These are phyloP conservation scores for Aplochiton taeniatus DNA, from an alignment of 2,797 vertebrate species.

Conservation along the genomic window DNA sequence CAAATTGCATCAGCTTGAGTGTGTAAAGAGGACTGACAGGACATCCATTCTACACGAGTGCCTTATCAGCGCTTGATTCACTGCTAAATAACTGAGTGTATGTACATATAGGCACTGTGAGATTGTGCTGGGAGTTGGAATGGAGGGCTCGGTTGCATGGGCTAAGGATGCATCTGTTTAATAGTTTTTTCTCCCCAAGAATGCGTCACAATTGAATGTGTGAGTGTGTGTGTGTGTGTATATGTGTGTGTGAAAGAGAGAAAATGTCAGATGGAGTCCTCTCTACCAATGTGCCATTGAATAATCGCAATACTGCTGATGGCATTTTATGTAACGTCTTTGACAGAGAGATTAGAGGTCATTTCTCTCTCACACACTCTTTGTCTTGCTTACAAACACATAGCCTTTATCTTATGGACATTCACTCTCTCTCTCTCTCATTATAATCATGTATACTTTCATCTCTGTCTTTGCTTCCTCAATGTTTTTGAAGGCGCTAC, in stretches of 20 bases:
- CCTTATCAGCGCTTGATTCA: constrained; percentile 41
- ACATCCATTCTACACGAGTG: constrained; percentile 42
- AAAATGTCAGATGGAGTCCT: constrained; percentile 30
- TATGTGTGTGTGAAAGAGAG: constrained; percentile 8
- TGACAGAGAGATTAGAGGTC: neutral
- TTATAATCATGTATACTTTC: constrained; percentile 19
- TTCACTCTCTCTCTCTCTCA: neutral
- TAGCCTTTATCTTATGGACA: neutral
- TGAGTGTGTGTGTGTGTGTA: constrained; percentile 19
- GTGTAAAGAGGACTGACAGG: constrained; percentile 46
- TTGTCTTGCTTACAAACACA: neutral
- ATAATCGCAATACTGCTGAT: constrained; percentile 13
- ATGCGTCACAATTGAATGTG: constrained; percentile 54
- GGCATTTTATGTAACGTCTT: neutral
- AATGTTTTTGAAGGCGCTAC: too few relatives aligned
- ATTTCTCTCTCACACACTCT: constrained; percentile 6
- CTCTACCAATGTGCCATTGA: constrained; percentile 12
- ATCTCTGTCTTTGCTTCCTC: constrained; percentile 28
- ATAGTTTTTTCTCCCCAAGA: constrained; percentile 44
- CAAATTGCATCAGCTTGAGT: constrained; percentile 45
- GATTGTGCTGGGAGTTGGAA: constrained; percentile 4
- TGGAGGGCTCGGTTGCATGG: constrained; percentile 24
- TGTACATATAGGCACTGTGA: constrained; percentile 10
- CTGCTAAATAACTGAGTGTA: constrained; percentile 16
- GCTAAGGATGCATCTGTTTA: constrained; percentile 46